Conservation (phyloP, 2,797 vertebrate species). For the Hylomyscus alleni region DNA sequence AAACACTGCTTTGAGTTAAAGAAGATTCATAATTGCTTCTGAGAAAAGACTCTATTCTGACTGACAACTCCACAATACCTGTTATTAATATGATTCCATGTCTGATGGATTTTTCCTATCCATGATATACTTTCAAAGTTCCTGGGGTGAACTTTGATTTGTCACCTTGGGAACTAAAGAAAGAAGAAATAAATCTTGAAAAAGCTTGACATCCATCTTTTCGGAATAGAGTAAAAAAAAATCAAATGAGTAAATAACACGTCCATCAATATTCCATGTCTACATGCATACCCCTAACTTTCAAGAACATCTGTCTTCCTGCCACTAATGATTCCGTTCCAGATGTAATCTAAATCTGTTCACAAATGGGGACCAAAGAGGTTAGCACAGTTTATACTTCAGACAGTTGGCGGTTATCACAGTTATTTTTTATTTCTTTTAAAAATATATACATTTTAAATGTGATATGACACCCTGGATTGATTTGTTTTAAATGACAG, state of each 20-base stretch:
- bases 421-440: slow-evolving; percentile 68
- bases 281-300: slow-evolving; percentile 75
- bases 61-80: slow-evolving; percentile 71
- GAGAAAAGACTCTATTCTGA: slow-evolving; percentile 59
- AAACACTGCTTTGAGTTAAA: slow-evolving; percentile 30
- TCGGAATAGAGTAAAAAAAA: slow-evolving; percentile 86
- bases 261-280: slow-evolving; percentile 86
- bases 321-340: slow-evolving; percentile 80
- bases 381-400: slow-evolving; percentile 74
- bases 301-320: slow-evolving; percentile 86
- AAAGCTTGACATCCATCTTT: slow-evolving; percentile 86
- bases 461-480: slow-evolving; percentile 36
- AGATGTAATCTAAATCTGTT: slow-evolving; percentile 83
- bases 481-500: slow-evolving; percentile 71
- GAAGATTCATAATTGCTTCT: slow-evolving; percentile 75
- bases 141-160: slow-evolving; percentile 87
- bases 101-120: slow-evolving; percentile 73
- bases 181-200: slow-evolving; percentile 82
- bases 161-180: slow-evolving; percentile 82
- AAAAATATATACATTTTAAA: slow-evolving; percentile 73
- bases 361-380: slow-evolving; percentile 73
- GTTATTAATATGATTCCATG: slow-evolving; percentile 70
- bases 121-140: slow-evolving; percentile 79
- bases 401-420: slow-evolving; percentile 69
- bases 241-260: slow-evolving; percentile 88